Conservation (phyloP, 1,140 invertebrate genomes). For the Parapsyche elsis region DNA sequence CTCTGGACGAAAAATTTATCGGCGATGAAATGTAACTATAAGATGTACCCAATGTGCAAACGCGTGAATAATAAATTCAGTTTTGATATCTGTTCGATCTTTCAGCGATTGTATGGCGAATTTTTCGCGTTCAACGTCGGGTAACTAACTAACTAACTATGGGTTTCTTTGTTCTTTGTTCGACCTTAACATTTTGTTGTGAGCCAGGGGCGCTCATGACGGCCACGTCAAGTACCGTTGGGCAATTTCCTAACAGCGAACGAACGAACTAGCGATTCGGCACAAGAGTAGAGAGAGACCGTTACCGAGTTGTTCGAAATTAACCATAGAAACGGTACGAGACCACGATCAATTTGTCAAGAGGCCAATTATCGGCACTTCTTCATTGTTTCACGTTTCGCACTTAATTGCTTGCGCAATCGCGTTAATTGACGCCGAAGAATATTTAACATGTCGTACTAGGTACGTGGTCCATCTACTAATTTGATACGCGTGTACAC, state of each 20-base stretch:
- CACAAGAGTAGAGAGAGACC: neutral
- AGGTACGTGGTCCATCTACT: too few species aligned
- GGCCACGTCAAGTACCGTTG: neutral
- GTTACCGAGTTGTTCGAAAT: neutral
- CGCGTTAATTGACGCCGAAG: neutral
- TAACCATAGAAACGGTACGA: constrained; percentile 10
- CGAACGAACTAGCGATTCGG: neutral
- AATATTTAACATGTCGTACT: neutral
- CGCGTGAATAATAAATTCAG: neutral
- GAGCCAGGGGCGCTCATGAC: constrained; percentile 10
- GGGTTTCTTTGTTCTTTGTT: too few species aligned
- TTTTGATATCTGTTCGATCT: neutral
- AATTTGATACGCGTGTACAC: too few species aligned
- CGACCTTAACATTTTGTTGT: neutral
- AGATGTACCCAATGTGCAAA: neutral
- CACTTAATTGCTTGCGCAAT: constrained; percentile 13
- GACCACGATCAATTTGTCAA: constrained; percentile 1
- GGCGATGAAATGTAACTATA: too few species aligned
- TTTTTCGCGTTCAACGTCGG: too few species aligned
- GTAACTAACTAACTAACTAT: too few species aligned
- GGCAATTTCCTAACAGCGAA: neutral
- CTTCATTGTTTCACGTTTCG: neutral
- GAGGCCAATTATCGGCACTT: neutral
- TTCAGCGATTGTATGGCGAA: too few species aligned
- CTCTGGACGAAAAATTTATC: too few species aligned